These are phyloP conservation scores for Zaprionus tsacasi DNA, from an alignment of 1,140 invertebrate genomes.

Conservation along the genomic window DNA sequence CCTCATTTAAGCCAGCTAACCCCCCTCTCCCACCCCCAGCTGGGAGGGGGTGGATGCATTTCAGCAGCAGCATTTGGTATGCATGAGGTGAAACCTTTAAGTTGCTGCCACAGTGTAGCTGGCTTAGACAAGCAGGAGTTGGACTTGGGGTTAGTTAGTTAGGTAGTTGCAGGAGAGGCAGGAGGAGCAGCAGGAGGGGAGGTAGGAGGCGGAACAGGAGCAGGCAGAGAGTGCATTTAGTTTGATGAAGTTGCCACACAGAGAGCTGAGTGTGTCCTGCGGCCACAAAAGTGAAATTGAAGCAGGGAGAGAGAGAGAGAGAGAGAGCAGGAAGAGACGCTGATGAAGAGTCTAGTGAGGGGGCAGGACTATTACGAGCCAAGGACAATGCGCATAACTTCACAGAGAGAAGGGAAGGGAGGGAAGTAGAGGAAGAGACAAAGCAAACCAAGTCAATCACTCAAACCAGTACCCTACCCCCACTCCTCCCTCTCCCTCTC, in stretches of 20 bases:
- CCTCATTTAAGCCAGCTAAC: not conserved
- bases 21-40: not conserved
- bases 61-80: conserved; percentile 57
- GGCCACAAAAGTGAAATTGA: conserved; percentile 61
- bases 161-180: conserved; percentile 20
- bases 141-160: conserved; percentile 47
- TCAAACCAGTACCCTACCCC: conserved; percentile 47
- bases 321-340: not conserved
- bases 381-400: conserved; percentile 32
- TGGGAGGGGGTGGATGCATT: conserved; percentile 13
- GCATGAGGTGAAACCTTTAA: conserved; percentile 76
- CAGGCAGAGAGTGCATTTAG: conserved; percentile 58
- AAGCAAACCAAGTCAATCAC: conserved; percentile 71
- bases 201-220: not conserved
- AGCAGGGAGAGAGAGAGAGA: not conserved
- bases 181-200: no score
- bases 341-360: conserved; percentile 10
- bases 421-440: conserved; percentile 27
- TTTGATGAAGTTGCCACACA: conserved; percentile 64
- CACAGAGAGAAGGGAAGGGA: conserved; percentile 1
- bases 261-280: conserved; percentile 19
- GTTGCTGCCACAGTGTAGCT: conserved; percentile 42
- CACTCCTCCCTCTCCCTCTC: no score
- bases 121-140: conserved; percentile 8
- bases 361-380: conserved; percentile 19